These are phyloP conservation scores for Tadarida brasiliensis DNA, from an alignment of 2,797 vertebrate genomes.

Conservation along the genomic window DNA sequence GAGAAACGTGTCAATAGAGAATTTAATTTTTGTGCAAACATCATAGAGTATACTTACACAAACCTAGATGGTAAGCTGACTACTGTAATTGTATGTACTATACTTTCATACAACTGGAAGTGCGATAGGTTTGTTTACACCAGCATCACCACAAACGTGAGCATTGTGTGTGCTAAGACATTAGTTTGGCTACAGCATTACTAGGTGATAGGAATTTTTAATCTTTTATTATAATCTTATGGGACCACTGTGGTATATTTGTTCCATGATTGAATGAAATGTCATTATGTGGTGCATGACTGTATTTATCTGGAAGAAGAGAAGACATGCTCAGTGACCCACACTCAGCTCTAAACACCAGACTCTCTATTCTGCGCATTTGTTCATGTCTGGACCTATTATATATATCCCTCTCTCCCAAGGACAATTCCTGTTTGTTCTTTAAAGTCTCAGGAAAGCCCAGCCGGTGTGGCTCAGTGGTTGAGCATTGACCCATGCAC, in stretches of 20 bases:
- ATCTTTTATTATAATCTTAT: background rate
- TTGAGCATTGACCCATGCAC: no score
- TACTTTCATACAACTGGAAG: background rate
- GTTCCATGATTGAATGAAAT: background rate
- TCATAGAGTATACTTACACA: background rate
- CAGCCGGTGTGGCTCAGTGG: no score
- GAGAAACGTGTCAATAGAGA: background rate
- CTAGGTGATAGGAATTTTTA: background rate
- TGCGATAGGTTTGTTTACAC: background rate
- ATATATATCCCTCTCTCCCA: background rate
- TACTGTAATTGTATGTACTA: background rate
- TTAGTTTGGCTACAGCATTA: background rate
- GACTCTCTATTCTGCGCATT: background rate
- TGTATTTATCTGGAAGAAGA: background rate
- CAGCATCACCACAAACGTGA: background rate
- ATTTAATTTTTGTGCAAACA: background rate
- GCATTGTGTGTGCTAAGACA: background rate
- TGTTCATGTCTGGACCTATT: background rate
- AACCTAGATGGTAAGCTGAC: background rate
- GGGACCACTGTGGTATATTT: background rate
- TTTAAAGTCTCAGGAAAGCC: background rate
- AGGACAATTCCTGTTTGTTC: background rate
- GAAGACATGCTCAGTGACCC: background rate
- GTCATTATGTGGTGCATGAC: background rate
- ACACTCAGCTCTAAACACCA: background rate